phyloP scores from a whole-genome alignment of 2,888 invertebrate species.

The Hirtodrosophila histrioides region DNA sequence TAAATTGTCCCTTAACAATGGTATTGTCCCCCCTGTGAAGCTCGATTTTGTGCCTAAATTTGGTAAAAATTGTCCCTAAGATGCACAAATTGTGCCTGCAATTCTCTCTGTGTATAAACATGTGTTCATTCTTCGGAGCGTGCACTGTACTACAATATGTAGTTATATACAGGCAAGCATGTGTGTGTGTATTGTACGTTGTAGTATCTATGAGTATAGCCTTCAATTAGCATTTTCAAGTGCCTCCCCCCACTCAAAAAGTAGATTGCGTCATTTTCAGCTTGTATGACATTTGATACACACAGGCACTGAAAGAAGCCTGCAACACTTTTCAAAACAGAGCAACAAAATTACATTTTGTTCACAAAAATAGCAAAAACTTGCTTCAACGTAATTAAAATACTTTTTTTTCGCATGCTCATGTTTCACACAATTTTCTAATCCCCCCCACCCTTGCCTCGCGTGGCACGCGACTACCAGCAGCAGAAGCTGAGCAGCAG shows the following conservation, averaged over 20 bases:
- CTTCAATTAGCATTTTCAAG: constrained; percentile 72
- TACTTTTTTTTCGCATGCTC: constrained; percentile 66
- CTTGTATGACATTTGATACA: constrained; percentile 54
- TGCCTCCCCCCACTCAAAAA: constrained; percentile 25
- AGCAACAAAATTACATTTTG: constrained; percentile 14
- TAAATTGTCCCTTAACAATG: too few relatives aligned
- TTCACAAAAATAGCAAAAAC: constrained; percentile 66
- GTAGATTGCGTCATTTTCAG: constrained; percentile 58
- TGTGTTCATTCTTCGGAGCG: too few relatives aligned
- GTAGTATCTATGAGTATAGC: constrained; percentile 37
- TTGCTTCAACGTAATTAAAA: constrained; percentile 63
- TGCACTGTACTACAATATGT: too few relatives aligned
- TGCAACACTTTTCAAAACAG: constrained; percentile 47
- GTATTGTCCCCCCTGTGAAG: too few relatives aligned
- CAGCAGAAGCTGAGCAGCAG: constrained; percentile 35
- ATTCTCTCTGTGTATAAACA: too few relatives aligned
- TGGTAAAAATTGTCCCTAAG: too few relatives aligned
- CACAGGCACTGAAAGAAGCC: constrained; percentile 21
- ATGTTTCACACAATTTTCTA: constrained; percentile 45
- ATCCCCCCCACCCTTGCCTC: constrained; percentile 1
- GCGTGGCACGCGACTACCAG: constrained; percentile 70
- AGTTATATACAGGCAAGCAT: too few relatives aligned
- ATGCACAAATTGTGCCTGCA: too few relatives aligned
- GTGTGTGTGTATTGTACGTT: constrained; percentile 1
- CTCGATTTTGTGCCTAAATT: too few relatives aligned